phyloP scores from a whole-genome alignment of 2,113 vertebrate species.

The Hyaena hyaena region DNA sequence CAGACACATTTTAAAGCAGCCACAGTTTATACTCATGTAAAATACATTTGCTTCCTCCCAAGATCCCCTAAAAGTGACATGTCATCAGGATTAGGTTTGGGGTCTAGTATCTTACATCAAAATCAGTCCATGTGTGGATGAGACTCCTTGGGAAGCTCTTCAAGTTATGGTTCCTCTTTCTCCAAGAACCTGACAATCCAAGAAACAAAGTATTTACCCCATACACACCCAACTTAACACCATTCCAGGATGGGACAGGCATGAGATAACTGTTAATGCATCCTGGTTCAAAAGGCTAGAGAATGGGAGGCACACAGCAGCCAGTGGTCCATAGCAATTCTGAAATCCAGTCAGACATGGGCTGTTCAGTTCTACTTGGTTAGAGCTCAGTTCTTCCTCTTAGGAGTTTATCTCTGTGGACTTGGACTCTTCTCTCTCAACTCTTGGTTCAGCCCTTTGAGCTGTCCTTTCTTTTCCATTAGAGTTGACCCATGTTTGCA shows the following conservation, averaged over 20 bases:
- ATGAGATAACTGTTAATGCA: background rate
- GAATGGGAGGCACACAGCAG: background rate
- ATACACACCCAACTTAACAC: background rate
- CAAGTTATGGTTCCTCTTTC: background rate
- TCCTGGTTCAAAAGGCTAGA: background rate
- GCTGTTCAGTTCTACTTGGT: too few relatives aligned
- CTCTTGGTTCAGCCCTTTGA: background rate
- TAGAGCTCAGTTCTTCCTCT: background rate
- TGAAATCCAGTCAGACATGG: background rate
- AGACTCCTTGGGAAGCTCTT: background rate
- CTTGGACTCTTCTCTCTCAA: background rate
- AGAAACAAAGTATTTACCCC: background rate
- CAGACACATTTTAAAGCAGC: background rate
- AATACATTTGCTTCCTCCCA: background rate
- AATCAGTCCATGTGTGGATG: background rate
- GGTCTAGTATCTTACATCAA: background rate
- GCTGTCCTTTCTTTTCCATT: background rate
- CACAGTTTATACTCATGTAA: background rate
- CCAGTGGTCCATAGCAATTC: background rate
- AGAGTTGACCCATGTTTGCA: background rate
- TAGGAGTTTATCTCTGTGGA: background rate
- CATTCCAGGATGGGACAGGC: background rate
- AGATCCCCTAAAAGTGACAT: background rate
- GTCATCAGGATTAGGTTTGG: background rate
- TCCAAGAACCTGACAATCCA: background rate